A percentile compares a stretch with the other conserved stretches of the same genome.
Conservation (phyloP, 2,888 invertebrate genomes). For the Acronicta alni region DNA sequence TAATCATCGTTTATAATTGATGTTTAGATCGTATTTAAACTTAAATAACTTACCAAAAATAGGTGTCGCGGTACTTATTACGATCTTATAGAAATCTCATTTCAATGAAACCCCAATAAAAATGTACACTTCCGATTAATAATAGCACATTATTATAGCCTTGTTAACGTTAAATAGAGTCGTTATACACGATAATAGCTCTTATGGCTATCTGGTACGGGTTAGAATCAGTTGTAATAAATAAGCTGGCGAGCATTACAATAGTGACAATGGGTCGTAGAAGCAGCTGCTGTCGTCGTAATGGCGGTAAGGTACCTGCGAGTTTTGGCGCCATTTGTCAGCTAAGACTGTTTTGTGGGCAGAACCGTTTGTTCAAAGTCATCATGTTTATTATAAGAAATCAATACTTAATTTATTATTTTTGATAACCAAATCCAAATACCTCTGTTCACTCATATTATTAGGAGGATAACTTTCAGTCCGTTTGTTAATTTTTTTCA, state of each 20-base stretch:
- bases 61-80: slow-evolving; percentile 38
- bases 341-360: not conserved
- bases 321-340: slow-evolving; percentile 56
- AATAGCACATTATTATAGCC: slow-evolving; percentile 60
- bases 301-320: slow-evolving; percentile 52
- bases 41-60: slow-evolving; percentile 57
- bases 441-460: no score
- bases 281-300: slow-evolving; percentile 72
- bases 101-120: slow-evolving; percentile 69
- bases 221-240: slow-evolving; percentile 52
- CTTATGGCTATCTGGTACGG: slow-evolving; percentile 45
- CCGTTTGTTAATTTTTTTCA: slow-evolving; percentile 2
- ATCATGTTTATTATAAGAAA: no score
- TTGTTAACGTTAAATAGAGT: slow-evolving; percentile 51
- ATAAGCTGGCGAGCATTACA: slow-evolving; percentile 57
- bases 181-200: slow-evolving; percentile 36
- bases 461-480: slow-evolving; percentile 1
- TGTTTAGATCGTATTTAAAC: slow-evolving; percentile 50
- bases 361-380: slow-evolving; percentile 12
- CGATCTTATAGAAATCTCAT: slow-evolving; percentile 51
- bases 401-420: no score
- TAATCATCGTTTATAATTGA: slow-evolving; percentile 48
- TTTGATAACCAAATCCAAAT: no score
- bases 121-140: slow-evolving; percentile 72
- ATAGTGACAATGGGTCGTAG: slow-evolving; percentile 67